Percentiles rank a stretch among this genome's conserved stretches.
Conservation (phyloP, 2,888 invertebrate species). For the Antheraea assamensis region DNA sequence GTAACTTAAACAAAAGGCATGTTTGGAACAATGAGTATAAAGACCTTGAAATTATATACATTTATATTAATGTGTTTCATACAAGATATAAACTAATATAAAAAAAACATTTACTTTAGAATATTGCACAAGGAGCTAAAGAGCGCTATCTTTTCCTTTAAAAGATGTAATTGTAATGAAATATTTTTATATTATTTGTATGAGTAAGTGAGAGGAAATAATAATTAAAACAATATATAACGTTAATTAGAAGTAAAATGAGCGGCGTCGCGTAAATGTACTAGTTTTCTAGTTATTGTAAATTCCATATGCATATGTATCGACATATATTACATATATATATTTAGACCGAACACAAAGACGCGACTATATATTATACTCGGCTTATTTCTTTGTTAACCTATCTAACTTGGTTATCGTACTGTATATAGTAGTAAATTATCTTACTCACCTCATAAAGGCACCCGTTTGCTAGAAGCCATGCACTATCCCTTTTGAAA, state of each 20-base stretch:
- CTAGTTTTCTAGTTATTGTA: background rate
- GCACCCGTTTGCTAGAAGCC: conserved; percentile 52
- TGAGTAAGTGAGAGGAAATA: background rate
- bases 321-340: conserved; percentile 7
- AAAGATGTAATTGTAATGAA: background rate
- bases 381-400: background rate
- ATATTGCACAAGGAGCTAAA: background rate
- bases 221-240: background rate
- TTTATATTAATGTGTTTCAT: background rate
- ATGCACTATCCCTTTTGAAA: conserved; percentile 46
- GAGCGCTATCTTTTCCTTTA: background rate
- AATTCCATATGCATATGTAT: conserved; percentile 10
- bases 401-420: conserved; percentile 1
- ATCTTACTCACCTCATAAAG: conserved; percentile 63
- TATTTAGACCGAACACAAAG: conserved; percentile 22
- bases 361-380: conserved; percentile 10
- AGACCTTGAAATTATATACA: conserved; percentile 4
- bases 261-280: background rate
- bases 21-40: background rate
- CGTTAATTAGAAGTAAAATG: background rate
- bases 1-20: background rate
- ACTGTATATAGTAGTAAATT: conserved; percentile 18
- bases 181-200: background rate
- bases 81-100: background rate
- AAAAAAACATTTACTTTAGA: background rate